These are phyloP conservation scores for Adelosebastes latens DNA, from an alignment of 2,797 vertebrate species.

Conservation along the genomic window DNA sequence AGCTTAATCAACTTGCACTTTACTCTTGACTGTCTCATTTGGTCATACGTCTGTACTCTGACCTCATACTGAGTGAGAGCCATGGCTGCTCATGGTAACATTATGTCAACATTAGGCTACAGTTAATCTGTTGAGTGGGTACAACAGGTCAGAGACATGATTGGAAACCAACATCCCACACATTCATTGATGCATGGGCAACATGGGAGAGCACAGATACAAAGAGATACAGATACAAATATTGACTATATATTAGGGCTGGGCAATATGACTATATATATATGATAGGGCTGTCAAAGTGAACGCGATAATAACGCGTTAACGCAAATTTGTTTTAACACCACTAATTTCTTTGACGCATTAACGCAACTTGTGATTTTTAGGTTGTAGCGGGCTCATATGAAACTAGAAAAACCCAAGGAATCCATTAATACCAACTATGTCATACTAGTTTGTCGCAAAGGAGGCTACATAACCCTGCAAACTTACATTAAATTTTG, in stretches of 20 bases:
- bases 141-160: neutral
- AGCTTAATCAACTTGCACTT: constrained; percentile 61
- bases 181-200: neutral
- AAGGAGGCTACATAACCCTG: too few relatives aligned
- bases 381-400: too few relatives aligned
- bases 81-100: neutral
- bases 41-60: constrained; percentile 49
- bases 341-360: too few relatives aligned
- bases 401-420: too few relatives aligned
- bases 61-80: constrained; percentile 14
- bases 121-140: neutral
- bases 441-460: too few relatives aligned
- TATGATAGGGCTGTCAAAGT: too few relatives aligned
- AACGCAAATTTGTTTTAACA: too few relatives aligned
- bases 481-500: too few relatives aligned
- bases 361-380: too few relatives aligned
- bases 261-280: neutral
- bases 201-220: neutral
- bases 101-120: neutral
- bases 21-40: constrained; percentile 33
- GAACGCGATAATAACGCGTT: too few relatives aligned
- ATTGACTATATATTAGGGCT: neutral
- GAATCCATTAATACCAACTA: too few relatives aligned
- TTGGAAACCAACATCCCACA: neutral
- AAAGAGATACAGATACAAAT: neutral